Base-by-base conservation (phyloP, 1,140 invertebrate species). In the Leptoteleia sp. region DNA sequence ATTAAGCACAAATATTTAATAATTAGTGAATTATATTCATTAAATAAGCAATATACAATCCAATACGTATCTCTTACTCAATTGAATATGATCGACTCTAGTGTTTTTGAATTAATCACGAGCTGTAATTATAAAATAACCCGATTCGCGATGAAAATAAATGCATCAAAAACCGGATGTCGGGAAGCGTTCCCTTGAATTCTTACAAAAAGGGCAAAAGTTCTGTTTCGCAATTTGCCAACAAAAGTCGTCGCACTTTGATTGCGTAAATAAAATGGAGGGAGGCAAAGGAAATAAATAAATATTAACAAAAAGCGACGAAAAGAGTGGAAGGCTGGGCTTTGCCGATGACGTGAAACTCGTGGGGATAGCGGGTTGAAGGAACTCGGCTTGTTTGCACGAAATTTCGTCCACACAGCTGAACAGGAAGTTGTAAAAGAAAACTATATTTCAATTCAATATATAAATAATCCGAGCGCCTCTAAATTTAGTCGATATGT, bases 1-100 rank as follows among this genome's bases (percentile, higher is more conserved):
- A 73, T 73, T 64, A 65, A 73, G 52, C 47, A 50, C 59, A 73
- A 73, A 73, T 64, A 65, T 73, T 73, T 73, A 61, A 61, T 54
- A 43, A 61, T 67, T 54, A 61, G 43, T 57, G 25, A 68, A 68
- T 68, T 76, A 68, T 68, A 52, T 68, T 43, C 55, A 68, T 61
- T 62, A 40, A 64, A 73, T 72, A 62, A 72, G 57, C 68, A 65
- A 48, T 31, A 42, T 42, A 57, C 59, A 73, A 64, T 73, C 57
- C 57, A 57, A 50, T 57, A 50, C 59, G 54, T 62, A 62, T 64
- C 59, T 64, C 42, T 57, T 40, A 40, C 13, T 62, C 31, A 43
- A 73, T 57, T 55, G 27, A 64, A 57, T 50, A 64, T 55, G 55
- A 72, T 22, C 55, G 31, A 22, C 47, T 72, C n/a, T n/a, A n/a